phyloP scores from a whole-genome alignment of 1,140 invertebrate genomes.

The Calliphora vicina region DNA sequence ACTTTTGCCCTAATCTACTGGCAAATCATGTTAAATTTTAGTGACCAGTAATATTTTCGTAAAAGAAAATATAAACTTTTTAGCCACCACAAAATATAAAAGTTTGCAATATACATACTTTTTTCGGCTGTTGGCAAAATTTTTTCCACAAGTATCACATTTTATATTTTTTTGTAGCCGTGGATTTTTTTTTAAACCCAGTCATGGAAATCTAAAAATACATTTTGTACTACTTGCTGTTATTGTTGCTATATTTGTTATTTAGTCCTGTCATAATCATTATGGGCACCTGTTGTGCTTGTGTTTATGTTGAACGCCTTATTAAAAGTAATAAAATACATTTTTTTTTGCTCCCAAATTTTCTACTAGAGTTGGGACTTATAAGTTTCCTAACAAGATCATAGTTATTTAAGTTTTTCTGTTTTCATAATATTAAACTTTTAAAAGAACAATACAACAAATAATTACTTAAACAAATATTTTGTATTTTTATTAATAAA shows the following conservation, averaged over 20 bases:
- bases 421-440: neutral
- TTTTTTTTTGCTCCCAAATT: neutral
- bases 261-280: conserved; percentile 1
- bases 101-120: neutral
- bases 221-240: neutral
- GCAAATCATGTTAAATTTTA: too few relatives aligned
- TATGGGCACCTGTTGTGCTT: conserved; percentile 8
- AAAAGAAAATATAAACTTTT: neutral
- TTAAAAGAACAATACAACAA: too few relatives aligned
- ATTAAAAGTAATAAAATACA: conserved; percentile 11
- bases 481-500: too few relatives aligned
- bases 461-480: too few relatives aligned
- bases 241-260: neutral
- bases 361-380: neutral
- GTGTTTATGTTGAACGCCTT: conserved; percentile 8
- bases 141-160: neutral
- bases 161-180: neutral
- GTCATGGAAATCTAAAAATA: neutral
- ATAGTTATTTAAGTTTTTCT: neutral
- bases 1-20: too few relatives aligned
- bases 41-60: neutral
- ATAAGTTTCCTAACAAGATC: neutral
- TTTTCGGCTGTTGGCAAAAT: too few relatives aligned
- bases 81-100: neutral
- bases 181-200: neutral